Evolutionary conservation across 2,797 vertebrate species (phyloP).

Genomic region (Typhlichthys eigenmanni): DNA sequence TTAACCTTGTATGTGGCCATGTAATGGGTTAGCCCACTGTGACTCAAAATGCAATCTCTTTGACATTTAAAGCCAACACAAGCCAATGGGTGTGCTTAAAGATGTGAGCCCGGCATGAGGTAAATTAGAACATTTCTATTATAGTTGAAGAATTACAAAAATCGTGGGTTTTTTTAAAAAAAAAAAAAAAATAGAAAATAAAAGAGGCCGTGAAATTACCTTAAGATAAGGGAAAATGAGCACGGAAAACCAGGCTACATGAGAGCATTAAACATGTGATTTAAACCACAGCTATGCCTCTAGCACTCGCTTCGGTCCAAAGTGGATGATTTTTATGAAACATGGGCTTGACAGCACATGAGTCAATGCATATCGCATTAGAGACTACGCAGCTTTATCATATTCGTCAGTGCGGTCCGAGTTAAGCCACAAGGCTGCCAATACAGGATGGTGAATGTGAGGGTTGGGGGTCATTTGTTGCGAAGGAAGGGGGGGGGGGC

Average conservation of each 20-base stretch:
- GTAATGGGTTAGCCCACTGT: constrained; percentile 82
- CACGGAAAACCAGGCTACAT: constrained; percentile 37
- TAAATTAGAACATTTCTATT: constrained; percentile 80
- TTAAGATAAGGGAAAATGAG: constrained; percentile 42
- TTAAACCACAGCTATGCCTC: constrained; percentile 52
- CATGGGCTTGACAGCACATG: constrained; percentile 43
- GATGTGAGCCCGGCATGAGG: constrained; percentile 74
- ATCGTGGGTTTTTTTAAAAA: constrained; percentile 55
- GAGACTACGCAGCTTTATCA: constrained; percentile 63
- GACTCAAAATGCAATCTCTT: constrained; percentile 79
- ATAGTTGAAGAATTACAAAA: constrained; percentile 69
- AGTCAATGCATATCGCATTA: constrained; percentile 66
- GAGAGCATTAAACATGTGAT: constrained; percentile 61
- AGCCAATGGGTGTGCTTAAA: constrained; percentile 73
- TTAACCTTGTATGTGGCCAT: constrained; percentile 84
- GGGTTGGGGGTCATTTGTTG: constrained; percentile 23
- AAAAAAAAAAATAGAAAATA: constrained; percentile 47
- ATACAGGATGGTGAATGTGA: constrained; percentile 48
- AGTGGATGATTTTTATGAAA: constrained; percentile 63
- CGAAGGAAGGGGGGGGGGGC: constrained; percentile 38
- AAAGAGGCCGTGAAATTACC: constrained; percentile 68
- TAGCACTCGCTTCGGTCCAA: constrained; percentile 40
- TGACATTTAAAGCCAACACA: constrained; percentile 80
- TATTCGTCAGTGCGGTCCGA: constrained; percentile 55
- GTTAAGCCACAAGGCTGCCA: constrained; percentile 48